Evolutionary conservation across 2,797 vertebrate species (phyloP).

Genomic region (Spondyliosoma cantharus): DNA sequence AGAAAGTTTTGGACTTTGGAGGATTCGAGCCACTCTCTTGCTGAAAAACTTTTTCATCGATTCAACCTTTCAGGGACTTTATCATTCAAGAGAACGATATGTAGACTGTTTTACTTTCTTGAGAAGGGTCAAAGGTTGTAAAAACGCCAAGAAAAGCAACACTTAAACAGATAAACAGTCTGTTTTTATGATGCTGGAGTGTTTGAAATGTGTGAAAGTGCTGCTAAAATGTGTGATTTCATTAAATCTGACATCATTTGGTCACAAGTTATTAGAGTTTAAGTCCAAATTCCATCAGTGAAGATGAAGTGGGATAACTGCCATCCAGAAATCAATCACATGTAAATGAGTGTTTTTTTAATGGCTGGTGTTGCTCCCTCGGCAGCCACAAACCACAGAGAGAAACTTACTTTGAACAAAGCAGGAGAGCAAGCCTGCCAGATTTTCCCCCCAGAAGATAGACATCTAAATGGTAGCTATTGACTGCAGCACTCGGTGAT

Average conservation of each 20-base stretch:
- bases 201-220: neutral
- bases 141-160: neutral
- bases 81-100: neutral
- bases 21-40: neutral
- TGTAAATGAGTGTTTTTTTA: neutral
- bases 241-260: neutral
- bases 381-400: conserved; percentile 10
- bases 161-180: neutral
- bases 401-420: conserved; percentile 28
- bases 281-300: neutral
- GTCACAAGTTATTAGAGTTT: neutral
- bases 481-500: conserved; percentile 49
- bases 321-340: neutral
- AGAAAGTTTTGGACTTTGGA: neutral
- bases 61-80: neutral
- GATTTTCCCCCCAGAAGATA: neutral
- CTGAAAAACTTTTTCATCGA: neutral
- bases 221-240: neutral
- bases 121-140: neutral
- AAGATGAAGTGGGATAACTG: neutral
- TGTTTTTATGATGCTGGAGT: neutral
- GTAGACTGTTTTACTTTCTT: neutral
- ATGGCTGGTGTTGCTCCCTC: neutral
- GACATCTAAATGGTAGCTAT: conserved; percentile 37
- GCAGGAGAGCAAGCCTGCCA: conserved; percentile 22